phyloP scores from a whole-genome alignment of 2,888 invertebrate genomes.

The Penaeus monodon region DNA sequence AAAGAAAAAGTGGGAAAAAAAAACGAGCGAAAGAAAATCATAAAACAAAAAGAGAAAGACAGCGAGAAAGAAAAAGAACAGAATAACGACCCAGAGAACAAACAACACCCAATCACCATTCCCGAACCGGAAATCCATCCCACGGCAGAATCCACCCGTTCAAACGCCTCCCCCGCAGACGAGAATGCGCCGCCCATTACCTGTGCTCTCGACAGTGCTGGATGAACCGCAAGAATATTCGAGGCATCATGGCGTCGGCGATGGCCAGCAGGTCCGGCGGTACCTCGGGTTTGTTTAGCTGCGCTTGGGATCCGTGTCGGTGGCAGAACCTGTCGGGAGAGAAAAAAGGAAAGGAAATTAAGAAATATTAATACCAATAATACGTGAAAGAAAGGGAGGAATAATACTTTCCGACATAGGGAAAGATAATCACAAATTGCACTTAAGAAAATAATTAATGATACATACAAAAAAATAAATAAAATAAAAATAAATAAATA shows the following conservation, averaged over 20 bases:
- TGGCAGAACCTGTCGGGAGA: slow-evolving; percentile 73
- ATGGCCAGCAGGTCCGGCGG: slow-evolving; percentile 91
- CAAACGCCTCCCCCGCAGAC: not conserved
- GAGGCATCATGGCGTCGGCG: slow-evolving; percentile 94
- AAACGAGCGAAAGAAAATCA: not conserved
- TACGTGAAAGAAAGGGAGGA: no score
- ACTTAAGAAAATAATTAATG: no score
- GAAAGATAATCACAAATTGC: no score
- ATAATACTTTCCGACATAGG: no score
- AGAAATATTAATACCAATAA: no score
- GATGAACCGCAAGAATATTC: slow-evolving; percentile 87
- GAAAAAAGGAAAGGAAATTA: not conserved
- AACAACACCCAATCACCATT: no score
- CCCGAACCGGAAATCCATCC: not conserved
- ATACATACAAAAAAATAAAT: no score
- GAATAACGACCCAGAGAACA: no score
- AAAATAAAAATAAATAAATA: no score
- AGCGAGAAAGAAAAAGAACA: no score
- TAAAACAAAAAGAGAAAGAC: not conserved
- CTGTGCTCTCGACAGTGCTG: slow-evolving; percentile 91
- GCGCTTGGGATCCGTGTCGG: slow-evolving; percentile 90
- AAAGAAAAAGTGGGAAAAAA: no score
- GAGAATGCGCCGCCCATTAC: slow-evolving; percentile 68
- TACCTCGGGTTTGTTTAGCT: slow-evolving; percentile 76
- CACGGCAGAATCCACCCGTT: not conserved